These are phyloP conservation scores for Papilio demoleus DNA, from an alignment of 2,888 invertebrate genomes.

Conservation along the genomic window DNA sequence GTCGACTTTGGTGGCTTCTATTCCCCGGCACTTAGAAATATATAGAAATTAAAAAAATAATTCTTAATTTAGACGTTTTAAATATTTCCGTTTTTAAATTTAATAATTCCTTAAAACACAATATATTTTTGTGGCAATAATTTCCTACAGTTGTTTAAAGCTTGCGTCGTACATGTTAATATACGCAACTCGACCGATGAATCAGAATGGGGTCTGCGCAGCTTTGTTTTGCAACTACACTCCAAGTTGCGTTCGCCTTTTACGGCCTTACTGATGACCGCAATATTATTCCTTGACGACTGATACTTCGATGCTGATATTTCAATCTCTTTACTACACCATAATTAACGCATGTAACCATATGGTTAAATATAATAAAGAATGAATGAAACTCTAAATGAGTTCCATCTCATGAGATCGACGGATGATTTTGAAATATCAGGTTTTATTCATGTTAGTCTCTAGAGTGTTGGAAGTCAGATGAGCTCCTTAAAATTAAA, in stretches of 20 bases:
- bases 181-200: constrained; percentile 43
- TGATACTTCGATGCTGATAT: constrained; percentile 37
- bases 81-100: neutral
- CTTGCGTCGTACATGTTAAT: constrained; percentile 16
- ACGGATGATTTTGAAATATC: neutral
- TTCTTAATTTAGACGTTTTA: neutral
- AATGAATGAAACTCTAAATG: too few species aligned
- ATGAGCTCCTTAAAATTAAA: neutral
- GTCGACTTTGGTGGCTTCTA: constrained; percentile 41
- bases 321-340: neutral
- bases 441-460: neutral
- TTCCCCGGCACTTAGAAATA: constrained; percentile 23
- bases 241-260: constrained; percentile 59
- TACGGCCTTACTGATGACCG: constrained; percentile 57
- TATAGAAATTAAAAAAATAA: neutral
- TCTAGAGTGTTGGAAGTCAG: neutral
- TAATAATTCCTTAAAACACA: neutral
- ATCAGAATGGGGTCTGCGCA: constrained; percentile 59
- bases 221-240: constrained; percentile 62
- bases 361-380: too few species aligned
- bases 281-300: constrained; percentile 46
- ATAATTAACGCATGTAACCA: neutral
- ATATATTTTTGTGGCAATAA: neutral
- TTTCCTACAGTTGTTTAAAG: constrained; percentile 1
- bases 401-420: neutral